Percentiles rank a stretch among this genome's conserved stretches.
phyloP scores from a whole-genome alignment of 2,797 vertebrate genomes.

The Liparis tanakae region DNA sequence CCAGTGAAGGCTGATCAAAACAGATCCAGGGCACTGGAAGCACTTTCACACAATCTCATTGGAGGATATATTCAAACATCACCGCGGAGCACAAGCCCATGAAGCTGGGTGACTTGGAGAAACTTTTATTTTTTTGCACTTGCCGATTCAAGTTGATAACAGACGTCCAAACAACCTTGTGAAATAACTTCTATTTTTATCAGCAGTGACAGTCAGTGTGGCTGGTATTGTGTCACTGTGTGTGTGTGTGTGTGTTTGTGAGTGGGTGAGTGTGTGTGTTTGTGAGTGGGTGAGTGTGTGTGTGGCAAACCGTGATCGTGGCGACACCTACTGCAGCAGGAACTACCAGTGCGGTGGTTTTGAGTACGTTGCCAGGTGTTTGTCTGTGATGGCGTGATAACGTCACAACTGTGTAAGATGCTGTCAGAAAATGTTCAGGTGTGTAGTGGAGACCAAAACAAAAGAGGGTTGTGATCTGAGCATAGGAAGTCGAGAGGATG shows the following conservation, averaged over 20 bases:
- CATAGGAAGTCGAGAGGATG: neutral
- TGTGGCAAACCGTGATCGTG: neutral
- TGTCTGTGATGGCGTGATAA: neutral
- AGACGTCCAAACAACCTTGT: neutral
- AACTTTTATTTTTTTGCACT: neutral
- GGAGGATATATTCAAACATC: neutral
- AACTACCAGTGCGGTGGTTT: neutral
- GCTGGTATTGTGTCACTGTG: neutral
- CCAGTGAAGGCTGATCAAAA: neutral
- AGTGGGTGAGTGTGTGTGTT: too few species aligned
- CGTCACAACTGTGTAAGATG: neutral
- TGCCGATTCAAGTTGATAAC: neutral
- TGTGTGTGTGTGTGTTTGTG: neutral
- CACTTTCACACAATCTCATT: neutral
- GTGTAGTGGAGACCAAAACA: neutral
- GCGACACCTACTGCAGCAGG: neutral
- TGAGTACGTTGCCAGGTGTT: neutral
- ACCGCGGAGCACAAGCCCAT: neutral
- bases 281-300: neutral
- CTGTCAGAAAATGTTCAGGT: neutral
- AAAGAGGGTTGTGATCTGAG: neutral
- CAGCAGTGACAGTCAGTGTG: neutral
- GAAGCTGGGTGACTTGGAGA: neutral
- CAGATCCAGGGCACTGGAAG: neutral
- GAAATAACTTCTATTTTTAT: neutral